Evolutionary conservation across 2,888 invertebrate species (phyloP), one percentile per base, ranked within the genome.

Genomic region (Himalopsyche japonica): DNA sequence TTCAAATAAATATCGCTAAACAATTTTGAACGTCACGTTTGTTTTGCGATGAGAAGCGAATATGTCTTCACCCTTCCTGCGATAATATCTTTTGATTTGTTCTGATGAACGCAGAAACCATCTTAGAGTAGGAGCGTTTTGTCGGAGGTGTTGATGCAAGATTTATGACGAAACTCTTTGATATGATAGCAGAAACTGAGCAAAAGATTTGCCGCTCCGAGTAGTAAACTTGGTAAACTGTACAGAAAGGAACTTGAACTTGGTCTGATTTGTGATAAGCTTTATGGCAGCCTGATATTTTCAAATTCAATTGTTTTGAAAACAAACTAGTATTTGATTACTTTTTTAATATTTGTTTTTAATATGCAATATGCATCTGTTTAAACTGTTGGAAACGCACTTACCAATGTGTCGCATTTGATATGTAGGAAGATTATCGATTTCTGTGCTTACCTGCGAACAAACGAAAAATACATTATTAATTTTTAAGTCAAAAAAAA

Each of bases 1-100:
- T 37, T 37, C 43, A 43, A 43, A 43, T 43, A 15, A 15, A 43
- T 43, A 15, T 20, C 57, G 57, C 24, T 20, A 15, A 20, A n/a
- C 0, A 20, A 20, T 57, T 20, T 20, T 57, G 7, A 57, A 20
- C 57, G 20, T 20, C 10, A 20, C 2, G 8, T 1, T 18, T 3
- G 2, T 57, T 57, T 20, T 24, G 20, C 57, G 8, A 1, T 6
- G 24, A 57, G 57, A 20, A 20, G 24, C 20, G 37, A 37, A 37
- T 37, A 57, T 57, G 57, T 20, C 57, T 15, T 57, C 20, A 15
- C 57, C 57, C 76, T 57, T 48, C 32, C 32, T 24, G 18, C 30
- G 84, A 82, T 84, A 81, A 20, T 70, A 85, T 85, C 83, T 48
- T 80, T 49, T 6, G 70, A 83, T 70, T 82, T 82, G 78, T 85